Base-by-base conservation (phyloP, 2,888 invertebrate genomes). In the Gastracanthus pulcherrimus region DNA sequence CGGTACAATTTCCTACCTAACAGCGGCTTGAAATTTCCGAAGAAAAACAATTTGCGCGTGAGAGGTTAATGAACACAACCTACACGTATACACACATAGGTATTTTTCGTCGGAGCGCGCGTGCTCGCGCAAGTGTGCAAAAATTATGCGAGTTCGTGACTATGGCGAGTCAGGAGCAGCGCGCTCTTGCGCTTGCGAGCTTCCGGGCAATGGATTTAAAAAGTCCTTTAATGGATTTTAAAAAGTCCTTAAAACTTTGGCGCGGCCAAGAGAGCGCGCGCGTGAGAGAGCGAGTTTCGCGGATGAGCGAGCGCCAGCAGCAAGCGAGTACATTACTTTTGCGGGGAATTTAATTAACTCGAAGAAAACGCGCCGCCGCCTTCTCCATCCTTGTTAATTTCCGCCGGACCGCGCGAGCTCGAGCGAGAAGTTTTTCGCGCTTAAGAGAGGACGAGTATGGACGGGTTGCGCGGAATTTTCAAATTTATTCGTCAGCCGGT, bases 201-300 rank as follows among this genome's bases (percentile, higher is more conserved):
- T 76, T 76, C 72, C 67, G 48, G 71, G 66, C 71, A 76, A 76
- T 76, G 76, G 76, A 81, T 81, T 76, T 76, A 71, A 76, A 81
- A 76, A 81, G 76, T 81, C 81, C 76, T 72, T 76, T 77, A 81
- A 81, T 81, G 72, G 81, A 74, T 81, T 72, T 81, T 77, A 72
- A 77, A 76, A 81, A 81, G 66, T 81, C 76, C 76, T 77, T 81
- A 81, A 81, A 81, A 81, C 72, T 77, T 81, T 76, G 31, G 51
- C 76, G 9, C 51, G n/a, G 31, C 19, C 31, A 41, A 4, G 13
- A 36, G 41, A 26, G 58, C 13, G 26, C n/a, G 58, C 16, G 34
- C 29, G 36, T 3, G 29, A 11, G 48, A 41, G 19, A 19, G 3
- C 9, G 41, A 69, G 69, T 69, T 80, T 80, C 51, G 80, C 60